Base-by-base conservation (phyloP, 2,797 vertebrate species). In the Caiman crocodilus region DNA sequence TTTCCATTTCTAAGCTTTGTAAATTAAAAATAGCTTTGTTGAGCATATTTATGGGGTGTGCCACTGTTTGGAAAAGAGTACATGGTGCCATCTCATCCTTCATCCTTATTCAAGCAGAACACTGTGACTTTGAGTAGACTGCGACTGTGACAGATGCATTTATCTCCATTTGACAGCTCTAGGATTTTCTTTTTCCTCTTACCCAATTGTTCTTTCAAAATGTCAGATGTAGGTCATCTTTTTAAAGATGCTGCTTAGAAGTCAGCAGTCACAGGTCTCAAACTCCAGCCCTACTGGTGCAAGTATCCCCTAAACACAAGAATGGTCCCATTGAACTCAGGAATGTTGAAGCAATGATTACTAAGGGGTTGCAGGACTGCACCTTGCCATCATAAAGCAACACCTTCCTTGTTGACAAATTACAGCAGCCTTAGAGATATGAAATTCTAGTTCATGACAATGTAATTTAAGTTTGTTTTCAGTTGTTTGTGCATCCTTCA, bases 151-250 rank as follows among this genome's bases (percentile, higher is more conserved):
- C 13, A 50, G 67, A 42, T 71, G 3, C 23, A 25, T 25, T 63
- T 25, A 18, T 8, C 15, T 57, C 57, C 2, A 11, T 84, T 67
- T 64, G 87, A 75, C 5, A 87, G 4, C 32, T 35, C 2, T 71
- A 12, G 23, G 28, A 64, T 76, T 85, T 84, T 73, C 18, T 26
- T 82, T 92, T 94, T 76, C 32, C 59, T 89, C 87, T 78, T 78
- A n/a, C 21, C 26, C n/a, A 65, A 10, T 14, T 85, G 8, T 16
- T 76, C 23, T 4, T 75, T 87, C 79, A 84, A 16, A 83, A 85
- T 71, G 5, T 73, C 76, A 25, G 2, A 14, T 84, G 88, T 87
- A 77, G 30, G 55, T 79, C 79, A 25, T 26, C 67, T 86, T 26
- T 71, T 58, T 78, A 58, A 25, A 82, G 65, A 84, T 7, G 20